phyloP scores from a whole-genome alignment of 2,113 vertebrate species.

The Psilopsiagon aymara region DNA sequence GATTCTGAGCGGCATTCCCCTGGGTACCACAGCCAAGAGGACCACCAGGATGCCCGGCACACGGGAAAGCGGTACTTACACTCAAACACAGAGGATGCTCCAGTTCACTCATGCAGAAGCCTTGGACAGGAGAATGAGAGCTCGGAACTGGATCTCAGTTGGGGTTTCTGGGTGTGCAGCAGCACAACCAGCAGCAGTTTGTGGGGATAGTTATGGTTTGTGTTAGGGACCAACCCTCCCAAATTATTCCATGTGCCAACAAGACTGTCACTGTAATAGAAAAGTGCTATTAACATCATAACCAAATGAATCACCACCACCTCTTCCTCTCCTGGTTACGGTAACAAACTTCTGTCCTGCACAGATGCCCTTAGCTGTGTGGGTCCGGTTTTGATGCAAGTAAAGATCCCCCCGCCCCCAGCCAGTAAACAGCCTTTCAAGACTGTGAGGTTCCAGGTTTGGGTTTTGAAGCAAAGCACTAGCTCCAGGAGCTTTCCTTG shows the following conservation, averaged over 20 bases:
- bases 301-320: neutral
- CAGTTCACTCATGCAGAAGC: rapidly evolving
- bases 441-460: neutral
- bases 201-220: neutral
- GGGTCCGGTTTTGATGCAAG: neutral
- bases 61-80: rapidly evolving
- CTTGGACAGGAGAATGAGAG: neutral
- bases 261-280: neutral
- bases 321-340: neutral
- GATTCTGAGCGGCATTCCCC: neutral
- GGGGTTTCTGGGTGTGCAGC: neutral
- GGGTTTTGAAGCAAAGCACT: neutral
- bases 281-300: neutral
- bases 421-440: neutral
- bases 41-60: rapidly evolving
- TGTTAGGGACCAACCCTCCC: neutral
- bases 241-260: rapidly evolving
- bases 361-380: rapidly evolving
- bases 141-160: neutral
- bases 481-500: neutral
- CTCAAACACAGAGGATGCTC: rapidly evolving
- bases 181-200: neutral
- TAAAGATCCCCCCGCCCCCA: neutral
- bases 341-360: neutral
- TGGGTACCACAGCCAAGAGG: rapidly evolving